These are phyloP conservation scores for Cetonia aurata DNA, from an alignment of 2,888 invertebrate species.

Conservation along the genomic window DNA sequence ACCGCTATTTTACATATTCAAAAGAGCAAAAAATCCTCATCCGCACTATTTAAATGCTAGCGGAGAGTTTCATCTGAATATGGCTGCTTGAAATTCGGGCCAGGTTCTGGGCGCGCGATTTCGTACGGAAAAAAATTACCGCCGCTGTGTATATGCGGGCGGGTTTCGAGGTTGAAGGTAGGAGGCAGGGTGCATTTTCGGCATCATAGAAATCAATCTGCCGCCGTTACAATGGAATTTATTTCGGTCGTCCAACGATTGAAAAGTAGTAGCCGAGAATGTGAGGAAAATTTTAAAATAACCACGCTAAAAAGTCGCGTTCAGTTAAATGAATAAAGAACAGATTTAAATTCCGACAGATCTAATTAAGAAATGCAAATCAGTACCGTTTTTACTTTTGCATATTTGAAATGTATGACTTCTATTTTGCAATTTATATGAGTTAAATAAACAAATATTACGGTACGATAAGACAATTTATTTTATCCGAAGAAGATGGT, in stretches of 20 bases:
- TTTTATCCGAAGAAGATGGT: too few relatives aligned
- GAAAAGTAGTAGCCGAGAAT: background rate
- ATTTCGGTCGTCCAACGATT: background rate
- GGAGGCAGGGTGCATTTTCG: slow-evolving; percentile 12
- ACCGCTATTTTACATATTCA: slow-evolving; percentile 56
- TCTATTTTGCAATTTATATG: too few relatives aligned
- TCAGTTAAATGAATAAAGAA: too few relatives aligned
- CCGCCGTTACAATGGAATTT: slow-evolving; percentile 20
- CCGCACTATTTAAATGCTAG: slow-evolving; percentile 55
- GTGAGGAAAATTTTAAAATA: slow-evolving; percentile 5
- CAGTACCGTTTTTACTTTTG: too few relatives aligned
- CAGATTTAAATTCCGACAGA: too few relatives aligned
- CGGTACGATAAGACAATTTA: too few relatives aligned
- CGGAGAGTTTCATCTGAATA: slow-evolving; percentile 56
- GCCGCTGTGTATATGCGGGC: background rate
- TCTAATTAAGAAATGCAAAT: too few relatives aligned
- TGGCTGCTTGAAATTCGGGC: slow-evolving; percentile 58
- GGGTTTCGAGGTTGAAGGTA: slow-evolving; percentile 15
- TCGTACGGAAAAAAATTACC: slow-evolving; percentile 52
- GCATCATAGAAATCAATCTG: slow-evolving; percentile 31
- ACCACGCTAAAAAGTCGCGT: background rate
- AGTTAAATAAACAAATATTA: too few relatives aligned
- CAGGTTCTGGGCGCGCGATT: slow-evolving; percentile 55
- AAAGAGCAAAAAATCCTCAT: slow-evolving; percentile 55
- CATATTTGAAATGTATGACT: too few relatives aligned